phyloP scores from a whole-genome alignment of 2,797 vertebrate genomes.

The Hippocampus kuda region DNA sequence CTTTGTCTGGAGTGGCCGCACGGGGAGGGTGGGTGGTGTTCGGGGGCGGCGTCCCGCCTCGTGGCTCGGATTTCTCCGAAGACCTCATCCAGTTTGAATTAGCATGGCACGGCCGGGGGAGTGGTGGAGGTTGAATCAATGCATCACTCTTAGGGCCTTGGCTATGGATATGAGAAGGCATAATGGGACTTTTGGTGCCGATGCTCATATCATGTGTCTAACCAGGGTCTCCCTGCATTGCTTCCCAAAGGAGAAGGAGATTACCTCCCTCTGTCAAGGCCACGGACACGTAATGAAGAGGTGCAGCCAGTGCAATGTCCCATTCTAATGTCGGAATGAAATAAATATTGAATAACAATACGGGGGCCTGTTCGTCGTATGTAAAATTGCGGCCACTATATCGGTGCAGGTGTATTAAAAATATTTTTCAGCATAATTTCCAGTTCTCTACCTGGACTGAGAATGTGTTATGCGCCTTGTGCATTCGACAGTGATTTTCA shows the following conservation, averaged over 20 bases:
- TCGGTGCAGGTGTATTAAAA: background rate
- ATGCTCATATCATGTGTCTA: conserved; percentile 56
- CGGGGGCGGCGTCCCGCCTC: conserved; percentile 48
- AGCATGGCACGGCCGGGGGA: conserved; percentile 61
- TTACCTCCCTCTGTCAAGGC: conserved; percentile 41
- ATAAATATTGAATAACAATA: background rate
- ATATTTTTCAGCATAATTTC: background rate
- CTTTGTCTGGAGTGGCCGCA: conserved; percentile 3
- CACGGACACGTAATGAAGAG: conserved; percentile 25
- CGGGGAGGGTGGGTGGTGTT: too few species aligned
- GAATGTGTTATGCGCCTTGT: background rate
- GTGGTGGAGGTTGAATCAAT: conserved; percentile 68
- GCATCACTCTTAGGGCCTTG: conserved; percentile 66
- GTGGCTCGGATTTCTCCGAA: conserved; percentile 60
- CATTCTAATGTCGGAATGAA: conserved; percentile 3
- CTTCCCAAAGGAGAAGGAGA: conserved; percentile 35
- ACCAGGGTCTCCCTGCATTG: conserved; percentile 42
- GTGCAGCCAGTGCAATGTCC: conserved; percentile 33
- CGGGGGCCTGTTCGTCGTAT: background rate
- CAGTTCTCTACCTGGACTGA: background rate
- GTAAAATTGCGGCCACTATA: background rate
- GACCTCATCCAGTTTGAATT: conserved; percentile 58
- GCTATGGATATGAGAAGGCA: conserved; percentile 57
- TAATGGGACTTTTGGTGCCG: conserved; percentile 52
- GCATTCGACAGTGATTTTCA: background rate